Percentiles rank a stretch among this genome's conserved stretches.
Evolutionary conservation across 2,888 invertebrate genomes (phyloP).

Genomic region (Volucella bombylans): DNA sequence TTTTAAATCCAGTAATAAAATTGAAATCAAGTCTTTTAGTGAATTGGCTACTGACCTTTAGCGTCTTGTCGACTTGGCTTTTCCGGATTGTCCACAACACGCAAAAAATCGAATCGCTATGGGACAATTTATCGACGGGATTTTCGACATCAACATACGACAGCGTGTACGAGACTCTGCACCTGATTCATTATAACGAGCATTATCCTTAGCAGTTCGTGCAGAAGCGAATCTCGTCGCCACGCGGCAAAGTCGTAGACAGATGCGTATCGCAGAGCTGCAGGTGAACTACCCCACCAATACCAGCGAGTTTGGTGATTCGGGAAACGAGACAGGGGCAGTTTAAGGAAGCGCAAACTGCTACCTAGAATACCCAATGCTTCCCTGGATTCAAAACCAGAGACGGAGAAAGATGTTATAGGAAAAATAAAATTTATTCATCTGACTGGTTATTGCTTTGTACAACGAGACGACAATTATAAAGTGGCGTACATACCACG

Average conservation of each 20-base stretch:
- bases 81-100: not conserved
- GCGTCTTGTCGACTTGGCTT: not conserved
- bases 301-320: not conserved
- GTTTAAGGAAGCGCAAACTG: not conserved
- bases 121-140: conserved; percentile 16
- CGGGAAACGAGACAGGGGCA: conserved; percentile 3
- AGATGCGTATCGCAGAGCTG: not conserved
- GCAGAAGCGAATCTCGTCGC: conserved; percentile 17
- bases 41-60: not conserved
- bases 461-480: not conserved
- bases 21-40: too few species aligned
- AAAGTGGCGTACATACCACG: conserved; percentile 1
- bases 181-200: not conserved
- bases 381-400: not conserved
- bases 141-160: conserved; percentile 1
- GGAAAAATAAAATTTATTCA: conserved; percentile 13
- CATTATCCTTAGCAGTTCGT: not conserved
- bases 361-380: conserved; percentile 2
- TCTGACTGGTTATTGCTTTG: not conserved
- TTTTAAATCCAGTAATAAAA: too few species aligned
- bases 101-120: conserved; percentile 4
- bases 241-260: conserved; percentile 9
- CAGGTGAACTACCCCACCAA: not conserved
- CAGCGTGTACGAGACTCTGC: conserved; percentile 8
- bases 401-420: not conserved